A percentile compares a stretch with the other conserved stretches of the same genome.
phyloP scores from a whole-genome alignment of 64 coral and sea anemone genomes.

The Exaiptasia diaphana region DNA sequence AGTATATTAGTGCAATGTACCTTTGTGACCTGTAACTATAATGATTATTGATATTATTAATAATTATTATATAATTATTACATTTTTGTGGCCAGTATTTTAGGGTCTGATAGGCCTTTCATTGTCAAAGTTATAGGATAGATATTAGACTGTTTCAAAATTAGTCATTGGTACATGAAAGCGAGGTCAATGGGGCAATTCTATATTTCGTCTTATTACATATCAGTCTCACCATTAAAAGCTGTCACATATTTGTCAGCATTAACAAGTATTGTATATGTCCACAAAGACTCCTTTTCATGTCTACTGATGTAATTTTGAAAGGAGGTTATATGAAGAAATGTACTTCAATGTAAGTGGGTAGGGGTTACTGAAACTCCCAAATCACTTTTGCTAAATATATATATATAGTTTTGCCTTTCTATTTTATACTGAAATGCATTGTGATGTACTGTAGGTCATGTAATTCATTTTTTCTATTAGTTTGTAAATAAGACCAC shows the following conservation, averaged over 20 bases:
- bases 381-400: not conserved
- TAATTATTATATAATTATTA: slow-evolving; percentile 19
- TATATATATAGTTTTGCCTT: not conserved
- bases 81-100: not conserved
- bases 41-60: not conserved
- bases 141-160: not conserved
- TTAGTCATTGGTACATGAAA: not conserved
- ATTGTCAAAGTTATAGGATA: not conserved
- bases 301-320: no score
- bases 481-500: no score
- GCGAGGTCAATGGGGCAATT: not conserved
- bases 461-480: no score
- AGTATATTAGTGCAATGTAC: not conserved
- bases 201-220: no score
- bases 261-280: no score
- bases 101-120: not conserved
- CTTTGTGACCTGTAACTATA: not conserved
- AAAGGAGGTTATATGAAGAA: no score
- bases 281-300: slow-evolving; percentile 4
- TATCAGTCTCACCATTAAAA: no score
- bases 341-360: no score
- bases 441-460: no score
- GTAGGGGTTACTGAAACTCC: no score
- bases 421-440: not conserved
- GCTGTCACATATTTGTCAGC: no score